Percentiles rank a stretch among this genome's conserved stretches.
phyloP scores from a whole-genome alignment of 2,888 invertebrate species.

The Bombylius discolor region DNA sequence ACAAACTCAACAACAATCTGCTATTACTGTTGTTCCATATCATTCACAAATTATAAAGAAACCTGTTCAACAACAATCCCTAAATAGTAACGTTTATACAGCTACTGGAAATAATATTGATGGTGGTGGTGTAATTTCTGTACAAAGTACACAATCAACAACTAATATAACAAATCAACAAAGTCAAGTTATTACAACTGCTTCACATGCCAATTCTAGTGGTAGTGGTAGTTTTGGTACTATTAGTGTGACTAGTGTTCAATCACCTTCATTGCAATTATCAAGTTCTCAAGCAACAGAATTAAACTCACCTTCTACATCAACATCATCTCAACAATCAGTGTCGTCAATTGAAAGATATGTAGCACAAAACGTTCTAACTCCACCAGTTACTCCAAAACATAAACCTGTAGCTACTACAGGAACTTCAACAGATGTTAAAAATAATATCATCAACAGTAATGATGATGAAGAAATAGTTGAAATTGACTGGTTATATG shows the following conservation, averaged over 20 bases:
- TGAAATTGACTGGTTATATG: slow-evolving; percentile 41
- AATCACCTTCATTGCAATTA: neutral
- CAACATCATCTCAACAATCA: neutral
- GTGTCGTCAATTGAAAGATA: no score
- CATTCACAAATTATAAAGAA: neutral
- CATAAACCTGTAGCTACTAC: neutral
- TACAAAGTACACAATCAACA: neutral
- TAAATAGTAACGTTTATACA: neutral
- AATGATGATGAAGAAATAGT: slow-evolving; percentile 19
- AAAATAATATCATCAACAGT: neutral
- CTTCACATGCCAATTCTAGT: neutral
- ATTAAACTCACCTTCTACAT: slow-evolving; percentile 6
- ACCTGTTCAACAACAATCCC: neutral
- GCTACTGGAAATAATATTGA: slow-evolving; percentile 13
- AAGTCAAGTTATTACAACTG: slow-evolving; percentile 3
- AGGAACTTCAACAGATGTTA: neutral
- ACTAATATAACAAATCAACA: neutral
- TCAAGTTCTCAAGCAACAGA: slow-evolving; percentile 2
- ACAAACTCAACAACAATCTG: slow-evolving; percentile 1
- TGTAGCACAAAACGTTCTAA: no score
- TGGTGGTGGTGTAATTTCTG: slow-evolving; percentile 3
- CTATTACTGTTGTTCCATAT: neutral
- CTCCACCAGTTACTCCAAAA: neutral
- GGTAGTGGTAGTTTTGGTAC: neutral
- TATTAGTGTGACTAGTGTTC: neutral